Evolutionary conservation across 2,797 vertebrate species (phyloP).

Genomic region (Trematomus bernacchii): DNA sequence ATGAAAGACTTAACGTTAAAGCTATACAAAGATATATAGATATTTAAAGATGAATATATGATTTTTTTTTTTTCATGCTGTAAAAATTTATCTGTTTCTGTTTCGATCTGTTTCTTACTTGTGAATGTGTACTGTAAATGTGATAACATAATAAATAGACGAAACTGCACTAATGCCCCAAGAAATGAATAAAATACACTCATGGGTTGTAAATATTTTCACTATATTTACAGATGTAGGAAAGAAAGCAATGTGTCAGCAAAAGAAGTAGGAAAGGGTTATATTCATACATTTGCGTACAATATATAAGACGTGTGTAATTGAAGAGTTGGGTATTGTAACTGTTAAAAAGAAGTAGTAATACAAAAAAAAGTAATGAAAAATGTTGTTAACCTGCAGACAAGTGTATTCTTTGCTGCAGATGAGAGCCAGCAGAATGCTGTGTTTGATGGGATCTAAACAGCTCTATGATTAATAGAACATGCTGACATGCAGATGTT

Average conservation of each 20-base stretch:
- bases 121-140: constrained; percentile 77
- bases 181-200: neutral
- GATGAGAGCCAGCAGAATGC: neutral
- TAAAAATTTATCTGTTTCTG: constrained; percentile 72
- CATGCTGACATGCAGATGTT: no score
- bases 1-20: constrained; percentile 61
- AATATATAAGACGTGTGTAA: no score
- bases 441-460: neutral
- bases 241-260: neutral
- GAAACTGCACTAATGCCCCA: constrained; percentile 16
- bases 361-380: no score
- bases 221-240: no score
- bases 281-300: no score
- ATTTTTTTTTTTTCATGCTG: constrained; percentile 71
- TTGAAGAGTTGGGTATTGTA: no score
- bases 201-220: neutral
- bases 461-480: neutral
- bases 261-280: no score
- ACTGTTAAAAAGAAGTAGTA: no score
- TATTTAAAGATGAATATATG: constrained; percentile 74
- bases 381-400: neutral
- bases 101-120: constrained; percentile 66
- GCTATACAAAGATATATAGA: constrained; percentile 66
- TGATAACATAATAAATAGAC: constrained; percentile 55
- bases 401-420: neutral